Evolutionary conservation across 1,140 invertebrate species (phyloP).

Genomic region (Cydia pomonella): DNA sequence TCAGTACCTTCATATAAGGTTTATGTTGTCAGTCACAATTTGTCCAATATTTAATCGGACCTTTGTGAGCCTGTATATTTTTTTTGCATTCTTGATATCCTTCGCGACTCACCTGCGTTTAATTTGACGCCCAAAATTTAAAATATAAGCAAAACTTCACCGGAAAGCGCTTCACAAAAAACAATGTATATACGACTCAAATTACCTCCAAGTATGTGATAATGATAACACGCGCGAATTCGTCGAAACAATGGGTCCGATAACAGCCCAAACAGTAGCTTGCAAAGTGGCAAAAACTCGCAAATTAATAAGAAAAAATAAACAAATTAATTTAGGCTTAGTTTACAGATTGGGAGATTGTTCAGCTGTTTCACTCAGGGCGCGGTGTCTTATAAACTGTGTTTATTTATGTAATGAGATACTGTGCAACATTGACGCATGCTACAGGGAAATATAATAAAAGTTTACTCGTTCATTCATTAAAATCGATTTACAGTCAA

Average conservation of each 20-base stretch:
- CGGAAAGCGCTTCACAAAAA: conserved; percentile 6
- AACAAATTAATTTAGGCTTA: conserved; percentile 30
- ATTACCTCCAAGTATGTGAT: conserved; percentile 5
- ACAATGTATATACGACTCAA: conserved; percentile 1
- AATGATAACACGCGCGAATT: conserved; percentile 30
- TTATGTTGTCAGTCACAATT: no score
- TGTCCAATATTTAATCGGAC: no score
- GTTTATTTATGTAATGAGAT: conserved; percentile 11
- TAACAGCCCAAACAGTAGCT: conserved; percentile 17
- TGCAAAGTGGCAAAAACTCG: conserved; percentile 26
- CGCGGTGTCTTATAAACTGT: background rate
- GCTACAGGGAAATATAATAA: background rate
- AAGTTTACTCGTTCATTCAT: background rate
- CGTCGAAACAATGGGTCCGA: conserved; percentile 15
- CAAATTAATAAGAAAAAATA: conserved; percentile 29
- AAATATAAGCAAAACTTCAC: background rate
- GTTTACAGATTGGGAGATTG: conserved; percentile 22
- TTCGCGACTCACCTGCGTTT: background rate
- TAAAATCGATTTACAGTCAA: background rate
- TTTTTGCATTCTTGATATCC: background rate
- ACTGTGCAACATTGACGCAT: conserved; percentile 17
- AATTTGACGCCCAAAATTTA: background rate
- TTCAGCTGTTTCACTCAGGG: conserved; percentile 3
- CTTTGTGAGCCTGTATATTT: no score
- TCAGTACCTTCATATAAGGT: no score